A percentile compares a stretch with the other conserved stretches of the same genome.
These are phyloP conservation scores for Polyergus mexicanus DNA, from an alignment of 1,140 invertebrate species.

Conservation along the genomic window DNA sequence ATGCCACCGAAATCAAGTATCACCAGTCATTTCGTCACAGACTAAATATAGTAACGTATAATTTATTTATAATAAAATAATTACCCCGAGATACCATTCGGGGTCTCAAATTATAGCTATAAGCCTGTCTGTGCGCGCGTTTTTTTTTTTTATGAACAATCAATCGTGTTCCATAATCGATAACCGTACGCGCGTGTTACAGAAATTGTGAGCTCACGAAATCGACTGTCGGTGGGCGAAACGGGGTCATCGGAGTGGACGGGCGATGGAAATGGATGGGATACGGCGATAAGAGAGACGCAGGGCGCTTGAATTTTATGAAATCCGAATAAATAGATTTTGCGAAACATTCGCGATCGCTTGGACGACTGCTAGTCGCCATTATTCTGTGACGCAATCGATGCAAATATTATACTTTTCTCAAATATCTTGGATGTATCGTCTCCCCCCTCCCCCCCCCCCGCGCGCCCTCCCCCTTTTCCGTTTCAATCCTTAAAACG, in stretches of 20 bases:
- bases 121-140: background rate
- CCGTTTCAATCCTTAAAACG: background rate
- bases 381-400: background rate
- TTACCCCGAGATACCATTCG: background rate
- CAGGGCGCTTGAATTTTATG: conserved; percentile 30
- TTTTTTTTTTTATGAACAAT: conserved; percentile 29
- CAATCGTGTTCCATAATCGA: conserved; percentile 62
- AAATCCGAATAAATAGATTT: conserved; percentile 43
- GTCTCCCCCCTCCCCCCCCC: background rate
- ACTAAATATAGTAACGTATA: background rate
- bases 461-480: too few species aligned
- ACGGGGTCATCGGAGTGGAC: conserved; percentile 56
- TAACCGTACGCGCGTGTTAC: conserved; percentile 45
- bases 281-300: conserved; percentile 49
- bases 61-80: conserved; percentile 19
- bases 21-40: background rate
- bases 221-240: conserved; percentile 63
- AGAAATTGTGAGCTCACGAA: conserved; percentile 72
- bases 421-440: background rate
- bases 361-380: background rate
- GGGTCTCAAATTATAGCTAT: background rate
- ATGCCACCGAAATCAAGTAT: background rate
- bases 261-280: conserved; percentile 52
- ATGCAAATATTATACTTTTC: background rate
- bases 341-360: conserved; percentile 26